A percentile compares a stretch with the other conserved stretches of the same genome.
These are phyloP conservation scores for Cirrhinus mrigala DNA, from an alignment of 2,797 vertebrate genomes.

Conservation along the genomic window DNA sequence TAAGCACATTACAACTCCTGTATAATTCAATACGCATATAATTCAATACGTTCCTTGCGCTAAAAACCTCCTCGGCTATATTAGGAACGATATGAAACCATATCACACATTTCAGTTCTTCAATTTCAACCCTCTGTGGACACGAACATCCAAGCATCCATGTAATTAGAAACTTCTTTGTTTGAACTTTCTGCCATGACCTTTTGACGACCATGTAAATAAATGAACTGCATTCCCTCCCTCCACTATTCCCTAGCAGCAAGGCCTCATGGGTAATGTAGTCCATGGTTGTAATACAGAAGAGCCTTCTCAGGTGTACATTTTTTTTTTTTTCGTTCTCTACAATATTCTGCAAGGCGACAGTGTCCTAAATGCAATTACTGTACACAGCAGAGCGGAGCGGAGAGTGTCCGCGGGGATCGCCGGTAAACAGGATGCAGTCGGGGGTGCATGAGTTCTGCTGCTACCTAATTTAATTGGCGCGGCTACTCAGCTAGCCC, in stretches of 20 bases:
- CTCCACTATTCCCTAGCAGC: slow-evolving; percentile 4
- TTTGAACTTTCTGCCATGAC: slow-evolving; percentile 29
- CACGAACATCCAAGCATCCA: neutral
- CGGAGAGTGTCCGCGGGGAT: slow-evolving; percentile 55
- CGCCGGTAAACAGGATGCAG: slow-evolving; percentile 62
- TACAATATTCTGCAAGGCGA: slow-evolving; percentile 59
- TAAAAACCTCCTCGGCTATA: slow-evolving; percentile 25
- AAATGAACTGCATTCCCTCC: slow-evolving; percentile 33
- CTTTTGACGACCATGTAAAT: slow-evolving; percentile 41
- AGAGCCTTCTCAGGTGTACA: slow-evolving; percentile 34
- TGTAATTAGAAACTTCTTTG: slow-evolving; percentile 21
- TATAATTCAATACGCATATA: slow-evolving; percentile 29
- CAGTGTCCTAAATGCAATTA: slow-evolving; percentile 65
- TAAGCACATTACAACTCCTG: slow-evolving; percentile 24
- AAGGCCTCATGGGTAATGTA: slow-evolving; percentile 56
- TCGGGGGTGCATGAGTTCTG: slow-evolving; percentile 57
- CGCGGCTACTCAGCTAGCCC: slow-evolving; percentile 79
- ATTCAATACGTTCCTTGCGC: slow-evolving; percentile 5
- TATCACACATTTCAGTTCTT: neutral
- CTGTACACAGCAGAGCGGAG: slow-evolving; percentile 66
- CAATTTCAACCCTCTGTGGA: neutral
- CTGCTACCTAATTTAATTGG: slow-evolving; percentile 84
- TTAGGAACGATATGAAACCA: slow-evolving; percentile 17
- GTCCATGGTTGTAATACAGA: slow-evolving; percentile 42
- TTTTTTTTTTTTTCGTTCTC: slow-evolving; percentile 35